Base-by-base conservation (phyloP, 2,113 vertebrate species). In the Mola mola region DNA sequence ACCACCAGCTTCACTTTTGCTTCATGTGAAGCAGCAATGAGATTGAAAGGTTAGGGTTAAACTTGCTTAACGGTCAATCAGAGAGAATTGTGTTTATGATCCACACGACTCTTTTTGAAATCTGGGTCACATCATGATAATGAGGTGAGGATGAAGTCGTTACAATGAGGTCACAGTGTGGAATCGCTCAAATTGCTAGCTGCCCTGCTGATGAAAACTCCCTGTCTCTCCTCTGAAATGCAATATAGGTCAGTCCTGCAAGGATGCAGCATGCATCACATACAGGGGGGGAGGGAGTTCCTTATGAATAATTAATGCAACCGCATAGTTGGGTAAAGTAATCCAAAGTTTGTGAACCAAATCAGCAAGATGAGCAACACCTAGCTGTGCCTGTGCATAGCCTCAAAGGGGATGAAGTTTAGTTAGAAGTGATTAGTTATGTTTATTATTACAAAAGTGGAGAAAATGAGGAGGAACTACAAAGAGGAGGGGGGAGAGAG, bases 271-370 rank as follows among this genome's bases (percentile, higher is more conserved):
- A 69, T 60, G 58, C 75, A 53, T 43, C 72, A 49, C 68, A 64
- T 57, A 36, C 64, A 44, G 33, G 59, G 46, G 21, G 28, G 26
- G 48, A 38, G 43, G 29, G 29, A 24, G 37, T 52, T 71, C 60
- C 34, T 37, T 90, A 93, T 95, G 93, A 94, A 95, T 96, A 93
- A 95, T 96, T 94, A 94, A 95, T 95, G 92, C 89, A 88, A 88
- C 82, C 82, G 19, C 65, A 70, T 79, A 73, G 69, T 75, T 70
- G 70, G 49, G 62, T 63, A 67, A 94, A 91, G 93, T 80, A 94
- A 95, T 93, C 86, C 83, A 81, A 92, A 94, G 94, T 95, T 90
- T 93, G 94, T 94, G 93, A 87, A 89, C 92, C 91, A 94, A 93
- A 94, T 92, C 92, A 89, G 90, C 89, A 80, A 92, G 93, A 92